These are phyloP conservation scores for Ochlodes sylvanus DNA, from an alignment of 2,888 invertebrate genomes.

Conservation along the genomic window DNA sequence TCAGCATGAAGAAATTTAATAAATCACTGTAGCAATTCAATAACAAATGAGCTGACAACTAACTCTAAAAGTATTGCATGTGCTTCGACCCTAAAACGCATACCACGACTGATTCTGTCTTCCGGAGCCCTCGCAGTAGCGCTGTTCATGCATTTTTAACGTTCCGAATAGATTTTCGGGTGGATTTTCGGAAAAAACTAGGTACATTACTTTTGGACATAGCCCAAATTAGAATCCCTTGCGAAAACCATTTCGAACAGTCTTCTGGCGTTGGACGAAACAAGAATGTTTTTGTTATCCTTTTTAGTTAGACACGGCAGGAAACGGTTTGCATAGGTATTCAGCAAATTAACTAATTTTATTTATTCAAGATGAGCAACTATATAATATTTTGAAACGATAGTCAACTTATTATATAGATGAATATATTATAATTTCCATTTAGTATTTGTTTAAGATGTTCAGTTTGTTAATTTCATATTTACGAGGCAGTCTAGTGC, in stretches of 20 bases:
- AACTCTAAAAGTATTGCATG: background rate
- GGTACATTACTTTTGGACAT: conserved; percentile 36
- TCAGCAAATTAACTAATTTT: background rate
- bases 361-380: too few relatives aligned
- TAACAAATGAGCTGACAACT: background rate
- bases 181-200: conserved; percentile 22
- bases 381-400: too few relatives aligned
- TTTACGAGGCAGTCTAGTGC: too few relatives aligned
- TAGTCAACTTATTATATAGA: too few relatives aligned
- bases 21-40: background rate
- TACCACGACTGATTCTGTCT: conserved; percentile 26
- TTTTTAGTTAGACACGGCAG: background rate
- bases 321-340: background rate
- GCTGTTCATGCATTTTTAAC: conserved; percentile 38
- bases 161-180: conserved; percentile 31
- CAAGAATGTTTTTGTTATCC: conserved; percentile 21
- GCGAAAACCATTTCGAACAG: conserved; percentile 27
- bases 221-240: conserved; percentile 41
- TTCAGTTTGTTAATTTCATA: too few relatives aligned
- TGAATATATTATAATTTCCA: too few relatives aligned
- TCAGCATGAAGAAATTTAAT: too few relatives aligned
- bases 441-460: too few relatives aligned
- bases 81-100: conserved; percentile 9
- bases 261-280: conserved; percentile 31
- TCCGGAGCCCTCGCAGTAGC: conserved; percentile 11